Evolutionary conservation across 1,140 invertebrate species (phyloP), one percentile per base, ranked within the genome.

Genomic region (Calephelis virginiensis): DNA sequence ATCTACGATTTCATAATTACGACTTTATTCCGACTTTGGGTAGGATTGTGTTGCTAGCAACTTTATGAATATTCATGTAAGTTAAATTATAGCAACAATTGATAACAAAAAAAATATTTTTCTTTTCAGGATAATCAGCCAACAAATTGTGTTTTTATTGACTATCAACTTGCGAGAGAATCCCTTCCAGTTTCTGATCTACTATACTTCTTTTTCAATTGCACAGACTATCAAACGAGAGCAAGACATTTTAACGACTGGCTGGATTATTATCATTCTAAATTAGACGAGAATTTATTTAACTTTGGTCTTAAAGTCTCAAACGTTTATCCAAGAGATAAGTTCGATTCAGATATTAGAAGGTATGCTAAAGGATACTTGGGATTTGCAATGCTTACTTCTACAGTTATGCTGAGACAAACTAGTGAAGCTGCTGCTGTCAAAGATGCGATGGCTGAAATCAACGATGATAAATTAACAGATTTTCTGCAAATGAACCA

Each of bases 191-290:
- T 70, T 3, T 11, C 17, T 7, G 78, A 80, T 12, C 13, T 80
- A 10, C 64, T 74, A 0, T 68, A 73, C 37, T 28, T 75, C 28
- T 61, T 80, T 43, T 75, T 75, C 47, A 78, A 67, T 64, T 76
- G 74, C 50, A 80, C 78, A 0, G 74, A 78, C 38, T 63, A 69
- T 17, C 67, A 67, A 38, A 74, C 64, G 0, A 72, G 74, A 47
- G 10, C 49, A 6, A 37, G 73, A 38, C 49, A 80, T 50, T 80
- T 69, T 14, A 17, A 71, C 61, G 73, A 80, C 10, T 80, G 78
- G 78, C 61, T 80, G 3, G 73, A 77, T 40, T 75, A 72, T 38
- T 80, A 80, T 50, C 71, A 78, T 45, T 53, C 64, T 11, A 61
- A 67, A 48, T 56, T 80, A 37, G 72, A 78, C 8, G 61, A 69